Base-by-base conservation (phyloP, 2,113 vertebrate species). In the Platichthys stellatus region DNA sequence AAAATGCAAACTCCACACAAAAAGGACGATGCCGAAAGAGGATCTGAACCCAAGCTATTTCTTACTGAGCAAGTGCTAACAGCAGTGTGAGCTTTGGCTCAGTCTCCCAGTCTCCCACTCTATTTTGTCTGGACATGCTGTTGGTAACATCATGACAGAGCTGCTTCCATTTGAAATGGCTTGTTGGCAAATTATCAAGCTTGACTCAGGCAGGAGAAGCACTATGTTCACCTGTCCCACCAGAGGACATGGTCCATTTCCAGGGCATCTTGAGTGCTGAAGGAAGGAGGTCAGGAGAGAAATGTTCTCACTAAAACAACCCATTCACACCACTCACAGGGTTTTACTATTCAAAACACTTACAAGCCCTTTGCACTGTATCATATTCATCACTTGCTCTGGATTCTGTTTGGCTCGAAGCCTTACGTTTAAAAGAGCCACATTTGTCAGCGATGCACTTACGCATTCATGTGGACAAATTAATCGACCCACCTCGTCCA, bases 381-480 rank as follows among this genome's bases (percentile, higher is more conserved):
- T 26, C 62, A 56, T 56, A 65, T 69, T 58, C 21, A 76, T 80
- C 64, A 51, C n/a, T 60, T 65, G 13, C 72, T 74, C 57, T 78
- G 49, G 61, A 58, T 68, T 73, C 15, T 28, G 57, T 74, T 72
- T 72, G 65, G n/a, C 54, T 63, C 18, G 57, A 14, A 54, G 7
- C 60, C 31, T 56, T 21, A 62, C 51, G 15, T 76, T 56, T 51
- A 60, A 57, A 60, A 61, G 77, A 61, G 17, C 17, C 14, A 60
- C 26, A 62, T 76, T 68, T 54, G 68, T 81, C 61, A 53, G 31
- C 73, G 68, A 83, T 77, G 75, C 69, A 74, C 77, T 79, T 71
- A 72, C 70, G 56, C 43, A 70, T 59, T 81, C 69, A 86, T 45
- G 65, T 31, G 72, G 81, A 87, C 71, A 64, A 78, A 91, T 90